Percentiles rank a stretch among this genome's conserved stretches.
Conservation (phyloP, 2,888 invertebrate genomes). For the Hartigia nigra region DNA sequence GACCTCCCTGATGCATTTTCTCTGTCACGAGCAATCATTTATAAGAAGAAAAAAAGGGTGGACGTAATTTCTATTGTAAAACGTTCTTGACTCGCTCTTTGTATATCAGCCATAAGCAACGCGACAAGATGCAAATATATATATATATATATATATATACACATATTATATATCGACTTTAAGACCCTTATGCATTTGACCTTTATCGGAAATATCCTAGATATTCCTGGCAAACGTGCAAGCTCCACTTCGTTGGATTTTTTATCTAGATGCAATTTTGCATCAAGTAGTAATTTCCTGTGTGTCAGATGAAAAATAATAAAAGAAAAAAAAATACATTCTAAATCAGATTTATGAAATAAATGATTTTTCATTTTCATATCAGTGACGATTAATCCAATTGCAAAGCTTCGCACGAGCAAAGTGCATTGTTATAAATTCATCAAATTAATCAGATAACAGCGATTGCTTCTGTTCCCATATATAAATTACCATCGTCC, state of each 20-base stretch:
- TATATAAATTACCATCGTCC: conserved; percentile 19
- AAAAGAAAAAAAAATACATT: no score
- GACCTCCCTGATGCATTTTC: background rate
- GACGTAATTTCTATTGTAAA: no score
- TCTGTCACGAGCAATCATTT: background rate
- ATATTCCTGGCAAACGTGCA: background rate
- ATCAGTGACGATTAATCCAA: no score
- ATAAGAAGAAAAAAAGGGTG: no score
- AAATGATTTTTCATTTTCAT: no score
- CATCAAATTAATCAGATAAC: background rate
- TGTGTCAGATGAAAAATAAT: no score
- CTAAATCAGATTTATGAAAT: no score
- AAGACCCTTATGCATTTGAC: background rate
- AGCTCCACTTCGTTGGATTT: background rate
- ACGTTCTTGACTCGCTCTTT: background rate
- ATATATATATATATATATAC: no score
- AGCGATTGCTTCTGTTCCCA: conserved; percentile 18
- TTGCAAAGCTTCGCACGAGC: no score
- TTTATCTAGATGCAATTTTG: background rate
- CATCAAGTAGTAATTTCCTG: background rate
- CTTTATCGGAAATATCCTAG: background rate
- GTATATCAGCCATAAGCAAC: background rate
- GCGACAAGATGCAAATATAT: no score
- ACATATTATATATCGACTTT: no score
- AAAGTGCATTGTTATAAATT: no score